Percentiles rank a stretch among this genome's conserved stretches.
phyloP scores from a whole-genome alignment of 2,113 vertebrate genomes.

The Hemichromis elongatus region DNA sequence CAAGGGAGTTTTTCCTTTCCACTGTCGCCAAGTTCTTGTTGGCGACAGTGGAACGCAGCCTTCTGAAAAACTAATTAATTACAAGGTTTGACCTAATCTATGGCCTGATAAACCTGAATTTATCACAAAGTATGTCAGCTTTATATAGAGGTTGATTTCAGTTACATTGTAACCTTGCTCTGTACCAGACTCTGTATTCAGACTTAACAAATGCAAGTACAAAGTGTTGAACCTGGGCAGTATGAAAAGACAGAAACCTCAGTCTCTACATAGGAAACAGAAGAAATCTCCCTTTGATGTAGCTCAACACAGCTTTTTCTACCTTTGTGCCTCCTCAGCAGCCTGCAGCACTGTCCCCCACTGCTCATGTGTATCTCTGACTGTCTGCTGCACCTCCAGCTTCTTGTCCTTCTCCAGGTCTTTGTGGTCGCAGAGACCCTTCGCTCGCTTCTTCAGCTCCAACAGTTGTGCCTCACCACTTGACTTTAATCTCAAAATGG shows the following conservation, averaged over 20 bases:
- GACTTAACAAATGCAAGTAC: background rate
- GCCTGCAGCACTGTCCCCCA: slow-evolving; percentile 42
- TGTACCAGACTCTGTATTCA: too few relatives aligned
- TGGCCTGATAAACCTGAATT: background rate
- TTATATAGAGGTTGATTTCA: fast-evolving
- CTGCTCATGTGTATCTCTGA: slow-evolving; percentile 35
- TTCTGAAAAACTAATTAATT: background rate
- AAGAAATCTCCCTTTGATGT: background rate
- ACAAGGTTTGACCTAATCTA: background rate
- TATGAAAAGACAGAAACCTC: background rate
- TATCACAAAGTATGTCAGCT: background rate
- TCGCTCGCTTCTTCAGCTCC: slow-evolving; percentile 45
- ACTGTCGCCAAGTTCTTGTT: background rate
- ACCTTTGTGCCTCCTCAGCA: slow-evolving; percentile 64
- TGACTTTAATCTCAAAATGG: slow-evolving; percentile 41
- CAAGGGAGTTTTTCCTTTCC: background rate
- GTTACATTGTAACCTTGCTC: background rate
- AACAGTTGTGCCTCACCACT: slow-evolving; percentile 49
- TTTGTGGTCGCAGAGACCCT: slow-evolving; percentile 42
- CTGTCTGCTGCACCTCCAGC: slow-evolving; percentile 15
- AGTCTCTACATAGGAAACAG: fast-evolving
- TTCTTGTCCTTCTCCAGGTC: slow-evolving; percentile 52
- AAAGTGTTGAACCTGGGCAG: background rate
- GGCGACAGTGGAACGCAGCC: too few relatives aligned
- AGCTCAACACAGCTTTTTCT: background rate